Evolutionary conservation across 2,888 invertebrate species (phyloP), one percentile per base, ranked within the genome.

Genomic region (Dendrolimus pini): DNA sequence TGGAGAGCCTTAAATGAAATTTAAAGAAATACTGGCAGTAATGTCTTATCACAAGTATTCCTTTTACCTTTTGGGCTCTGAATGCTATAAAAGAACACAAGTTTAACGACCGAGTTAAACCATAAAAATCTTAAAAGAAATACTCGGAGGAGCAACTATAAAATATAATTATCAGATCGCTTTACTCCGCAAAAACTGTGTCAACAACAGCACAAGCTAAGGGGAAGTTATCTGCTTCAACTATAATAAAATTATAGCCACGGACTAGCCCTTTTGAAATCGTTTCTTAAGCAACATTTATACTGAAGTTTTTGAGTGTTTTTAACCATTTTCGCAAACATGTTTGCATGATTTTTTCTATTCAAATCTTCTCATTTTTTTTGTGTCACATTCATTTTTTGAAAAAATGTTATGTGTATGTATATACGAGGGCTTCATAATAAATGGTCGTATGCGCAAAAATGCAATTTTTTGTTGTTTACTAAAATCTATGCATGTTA

Each of bases 151-250:
- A 63, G 55, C 62, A 61, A 61, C 66, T 66, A 62, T 65, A 63
- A 69, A 69, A 62, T 64, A 64, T 66, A 63, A 65, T 66, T 66
- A 66, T 63, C 60, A 61, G 63, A 67, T 67, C 65, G 62, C 62
- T 65, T 65, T 65, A 55, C 55, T 41, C 54, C 57, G 63, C 62
- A 65, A 67, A 67, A 69, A 67, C 62, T 64, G 65, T 63, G 66
- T 59, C 61, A 64, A 60, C 61, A 64, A 58, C 57, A 54, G 59
- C 47, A 47, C 47, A 6, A 47, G 47, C 47, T 47, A 47, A 47
- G 9, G 12, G 12, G 12, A 47, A 47, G 47, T 47, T 47, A 47
- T 12, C 47, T 47, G 47, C 47, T 47, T 47, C 47, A 10, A 12
- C 9, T 47, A 12, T 47, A 10, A 47, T 47, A 47, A 9, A 47